Evolutionary conservation across 2,113 vertebrate species (phyloP).

Genomic region (Amblyopsis rosae): DNA sequence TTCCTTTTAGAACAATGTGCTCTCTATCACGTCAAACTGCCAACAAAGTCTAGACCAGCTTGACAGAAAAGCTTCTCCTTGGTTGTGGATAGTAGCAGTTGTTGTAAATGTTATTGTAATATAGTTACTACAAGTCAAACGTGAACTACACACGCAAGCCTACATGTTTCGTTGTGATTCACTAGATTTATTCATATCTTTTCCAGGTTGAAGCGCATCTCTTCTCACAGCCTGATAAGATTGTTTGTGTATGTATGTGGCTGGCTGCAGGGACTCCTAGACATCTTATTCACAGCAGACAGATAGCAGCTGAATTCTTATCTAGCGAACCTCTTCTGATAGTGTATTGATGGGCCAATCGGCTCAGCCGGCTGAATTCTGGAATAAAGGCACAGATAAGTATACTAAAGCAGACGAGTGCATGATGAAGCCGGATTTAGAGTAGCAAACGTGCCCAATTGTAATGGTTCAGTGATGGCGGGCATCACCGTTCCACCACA

Average conservation of each 20-base stretch:
- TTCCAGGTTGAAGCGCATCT: conserved; percentile 41
- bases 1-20: no score
- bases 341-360: conserved; percentile 74
- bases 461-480: not conserved
- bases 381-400: conserved; percentile 70
- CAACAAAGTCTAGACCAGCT: no score
- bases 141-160: conserved; percentile 46
- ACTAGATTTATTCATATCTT: conserved; percentile 55
- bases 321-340: conserved; percentile 64
- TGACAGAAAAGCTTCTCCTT: no score
- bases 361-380: conserved; percentile 63
- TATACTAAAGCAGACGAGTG: conserved; percentile 31
- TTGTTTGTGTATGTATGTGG: conserved; percentile 15
- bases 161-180: conserved; percentile 49
- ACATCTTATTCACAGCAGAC: conserved; percentile 71
- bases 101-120: conserved; percentile 14
- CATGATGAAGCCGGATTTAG: conserved; percentile 42
- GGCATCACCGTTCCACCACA: no score
- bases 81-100: not conserved
- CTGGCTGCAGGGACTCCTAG: conserved; percentile 58
- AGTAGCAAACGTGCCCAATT: conserved; percentile 23
- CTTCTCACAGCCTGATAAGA: conserved; percentile 49
- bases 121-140: conserved; percentile 21
- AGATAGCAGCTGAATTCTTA: conserved; percentile 69
- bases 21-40: no score